Base-by-base conservation (phyloP, 2,113 vertebrate genomes). In the Castor canadensis region DNA sequence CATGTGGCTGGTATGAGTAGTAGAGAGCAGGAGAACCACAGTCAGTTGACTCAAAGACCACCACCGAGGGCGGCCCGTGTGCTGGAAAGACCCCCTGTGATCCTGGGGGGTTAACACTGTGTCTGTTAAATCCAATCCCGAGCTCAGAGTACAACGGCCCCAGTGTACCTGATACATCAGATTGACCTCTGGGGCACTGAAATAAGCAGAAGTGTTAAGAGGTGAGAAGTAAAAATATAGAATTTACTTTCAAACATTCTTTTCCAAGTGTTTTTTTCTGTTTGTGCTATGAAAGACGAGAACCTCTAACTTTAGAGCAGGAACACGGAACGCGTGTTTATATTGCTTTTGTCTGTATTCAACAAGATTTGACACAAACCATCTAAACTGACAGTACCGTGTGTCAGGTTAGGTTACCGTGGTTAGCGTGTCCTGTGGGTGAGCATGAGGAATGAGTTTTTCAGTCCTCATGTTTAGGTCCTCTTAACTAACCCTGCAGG, bases 1-100 rank as follows among this genome's bases (percentile, higher is more conserved):
- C 56, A 0, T 0, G 1, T 2, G 3, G 19, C 17, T 35, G 24
- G 40, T 43, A 24, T 4, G 26, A 28, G 1, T 19, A 16, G 43
- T 30, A 4, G 26, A 9, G 15, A 1, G 11, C 47, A 8, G 4
- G 32, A 9, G 28, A n/a, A n/a, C n/a, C n/a, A n/a, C n/a, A n/a
- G n/a, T n/a, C n/a, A n/a, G n/a, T n/a, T n/a, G n/a, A n/a, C n/a
- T n/a, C n/a, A n/a, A n/a, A n/a, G n/a, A n/a, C n/a, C n/a, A n/a
- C n/a, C n/a, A n/a, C n/a, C n/a, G n/a, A n/a, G n/a, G n/a, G n/a
- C n/a, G n/a, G n/a, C n/a, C n/a, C n/a, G n/a, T n/a, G n/a, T n/a
- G n/a, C n/a, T n/a, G n/a, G n/a, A n/a, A n/a, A n/a, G 64, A 60
- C 6, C 58, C 58, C 8, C 58, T 32, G 3, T 9, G 26, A 2